phyloP scores from a whole-genome alignment of 2,797 vertebrate genomes.

The Octomys mimax region DNA sequence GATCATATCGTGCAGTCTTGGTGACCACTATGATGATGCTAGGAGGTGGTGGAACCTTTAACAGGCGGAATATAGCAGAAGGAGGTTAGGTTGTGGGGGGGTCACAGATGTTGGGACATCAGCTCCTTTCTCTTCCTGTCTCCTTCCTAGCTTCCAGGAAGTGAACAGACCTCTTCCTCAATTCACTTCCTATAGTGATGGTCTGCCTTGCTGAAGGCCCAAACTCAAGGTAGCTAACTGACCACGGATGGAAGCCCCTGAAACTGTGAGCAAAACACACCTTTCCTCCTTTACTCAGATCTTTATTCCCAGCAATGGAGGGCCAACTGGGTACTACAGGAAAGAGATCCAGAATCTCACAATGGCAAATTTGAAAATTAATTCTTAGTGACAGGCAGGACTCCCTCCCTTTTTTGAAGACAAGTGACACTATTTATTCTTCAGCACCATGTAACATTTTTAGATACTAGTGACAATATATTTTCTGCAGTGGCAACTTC shows the following conservation, averaged over 20 bases:
- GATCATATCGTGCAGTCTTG: background rate
- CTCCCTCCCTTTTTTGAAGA: background rate
- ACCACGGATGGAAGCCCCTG: background rate
- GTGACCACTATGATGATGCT: background rate
- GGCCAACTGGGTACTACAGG: background rate
- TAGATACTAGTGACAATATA: slow-evolving; percentile 33
- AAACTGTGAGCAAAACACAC: no score
- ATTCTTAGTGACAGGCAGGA: background rate
- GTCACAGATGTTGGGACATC: background rate
- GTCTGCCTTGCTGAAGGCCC: background rate
- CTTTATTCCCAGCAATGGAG: background rate
- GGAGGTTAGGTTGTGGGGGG: background rate
- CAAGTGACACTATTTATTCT: background rate
- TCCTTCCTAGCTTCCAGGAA: background rate
- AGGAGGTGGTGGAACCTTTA: background rate
- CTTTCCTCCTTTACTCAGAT: background rate
- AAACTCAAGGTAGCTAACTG: background rate
- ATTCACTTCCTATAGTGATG: background rate
- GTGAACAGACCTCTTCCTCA: background rate
- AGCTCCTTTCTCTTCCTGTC: background rate
- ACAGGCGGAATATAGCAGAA: background rate
- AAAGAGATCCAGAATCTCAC: background rate
- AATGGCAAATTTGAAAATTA: slow-evolving; percentile 27
- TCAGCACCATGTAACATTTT: background rate
- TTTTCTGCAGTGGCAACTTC: background rate